Base-by-base conservation (phyloP, 2,797 vertebrate species). In the Limnodromus scolopaceus region DNA sequence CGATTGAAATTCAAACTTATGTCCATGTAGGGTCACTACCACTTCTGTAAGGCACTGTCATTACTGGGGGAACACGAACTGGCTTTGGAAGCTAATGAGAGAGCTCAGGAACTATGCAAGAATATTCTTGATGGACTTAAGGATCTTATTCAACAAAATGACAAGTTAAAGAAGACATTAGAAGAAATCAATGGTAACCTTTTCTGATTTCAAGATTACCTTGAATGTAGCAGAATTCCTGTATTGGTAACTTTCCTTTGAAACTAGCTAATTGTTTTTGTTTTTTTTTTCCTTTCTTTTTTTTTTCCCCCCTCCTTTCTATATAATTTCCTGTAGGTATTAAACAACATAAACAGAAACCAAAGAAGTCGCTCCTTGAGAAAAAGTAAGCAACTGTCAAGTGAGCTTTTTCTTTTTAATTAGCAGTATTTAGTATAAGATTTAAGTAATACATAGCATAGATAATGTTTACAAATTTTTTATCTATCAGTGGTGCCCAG, bases 31-130 rank as follows among this genome's bases (percentile, higher is more conserved):
- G 99, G 99, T 83, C 99, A 99, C 95, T 99, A 99, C 83, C 99
- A 99, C 43, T 99, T 98, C 96, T 99, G 99, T 94, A 99, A 99
- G 96, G 99, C 99, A 2, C 96, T 99, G 85, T 98, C 98, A n/a
- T 94, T 72, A 60, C 55, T 99, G 92, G 99, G 99, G 12, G 97
- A 98, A 49, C 53, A 95, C 3, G 82, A 96, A 25, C 97, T 95
- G 95, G 99, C 99, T 10, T 46, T 99, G 18, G 91, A 98, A 78
- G 98, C 99, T n/a, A 99, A 99, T 88, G 8, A 23, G 10, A 97
- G 84, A 28, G 99, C 98, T 65, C 98, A 97, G 90, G 70, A 54
- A 4, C 89, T 99, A 18, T 99, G 99, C 97, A 96, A 25, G 57
- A 30, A 96, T 3, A 95, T 97, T 95, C 57, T 71, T 0, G 98